Conservation (phyloP, 2,113 vertebrate species). For the Cinclus cinclus region DNA sequence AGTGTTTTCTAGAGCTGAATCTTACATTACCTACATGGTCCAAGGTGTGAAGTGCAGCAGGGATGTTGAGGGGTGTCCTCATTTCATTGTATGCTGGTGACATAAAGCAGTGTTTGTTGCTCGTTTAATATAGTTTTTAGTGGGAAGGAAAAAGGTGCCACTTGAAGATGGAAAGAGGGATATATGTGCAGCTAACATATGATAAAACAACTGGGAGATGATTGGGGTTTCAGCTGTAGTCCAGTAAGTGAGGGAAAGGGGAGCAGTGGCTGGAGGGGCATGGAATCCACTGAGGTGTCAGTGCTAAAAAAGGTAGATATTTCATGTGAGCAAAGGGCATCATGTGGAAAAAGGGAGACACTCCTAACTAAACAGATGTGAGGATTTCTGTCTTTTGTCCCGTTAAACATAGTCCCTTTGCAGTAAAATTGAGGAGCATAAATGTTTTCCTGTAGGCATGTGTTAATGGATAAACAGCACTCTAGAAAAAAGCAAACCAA, state of each 20-base stretch:
- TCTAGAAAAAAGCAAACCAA: background rate
- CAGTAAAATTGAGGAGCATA: background rate
- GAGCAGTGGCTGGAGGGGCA: background rate
- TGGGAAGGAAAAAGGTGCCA: background rate
- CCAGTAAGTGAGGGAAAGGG: background rate
- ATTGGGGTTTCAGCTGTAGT: background rate
- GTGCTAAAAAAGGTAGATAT: background rate
- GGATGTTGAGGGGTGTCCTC: background rate
- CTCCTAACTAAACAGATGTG: background rate
- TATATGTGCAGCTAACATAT: fast-evolving
- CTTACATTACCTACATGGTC: background rate
- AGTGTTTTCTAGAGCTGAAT: background rate
- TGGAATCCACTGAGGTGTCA: background rate
- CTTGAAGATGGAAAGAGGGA: background rate
- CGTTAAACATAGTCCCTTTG: background rate
- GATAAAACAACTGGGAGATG: background rate
- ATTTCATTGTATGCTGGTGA: background rate
- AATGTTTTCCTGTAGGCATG: background rate
- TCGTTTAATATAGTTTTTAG: background rate
- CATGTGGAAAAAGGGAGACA: background rate
- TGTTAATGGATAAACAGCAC: background rate
- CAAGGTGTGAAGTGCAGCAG: background rate
- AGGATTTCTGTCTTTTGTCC: background rate
- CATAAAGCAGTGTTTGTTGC: background rate
- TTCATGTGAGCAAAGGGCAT: background rate